A percentile compares a stretch with the other conserved stretches of the same genome.
phyloP scores from a whole-genome alignment of 2,888 invertebrate genomes.

The Synergus itoensis region DNA sequence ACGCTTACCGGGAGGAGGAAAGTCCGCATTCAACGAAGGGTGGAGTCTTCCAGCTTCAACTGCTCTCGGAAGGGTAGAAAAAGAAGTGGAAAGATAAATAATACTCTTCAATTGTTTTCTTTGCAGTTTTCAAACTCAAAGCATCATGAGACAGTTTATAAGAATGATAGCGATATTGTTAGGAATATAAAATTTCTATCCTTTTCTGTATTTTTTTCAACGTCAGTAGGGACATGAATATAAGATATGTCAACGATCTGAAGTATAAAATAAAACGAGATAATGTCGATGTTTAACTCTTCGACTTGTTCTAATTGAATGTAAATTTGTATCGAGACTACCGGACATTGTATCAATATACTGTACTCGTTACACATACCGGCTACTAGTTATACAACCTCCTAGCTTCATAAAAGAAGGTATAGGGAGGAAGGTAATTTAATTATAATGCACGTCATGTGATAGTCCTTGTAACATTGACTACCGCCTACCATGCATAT shows the following conservation, averaged over 20 bases:
- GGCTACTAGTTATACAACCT: not conserved
- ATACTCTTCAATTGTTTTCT: constrained; percentile 31
- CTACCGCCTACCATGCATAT: not conserved
- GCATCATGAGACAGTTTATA: not conserved
- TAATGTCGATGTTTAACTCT: not conserved
- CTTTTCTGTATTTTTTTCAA: too few species aligned
- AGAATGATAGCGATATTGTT: not conserved
- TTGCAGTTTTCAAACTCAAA: not conserved
- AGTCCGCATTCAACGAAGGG: constrained; percentile 14
- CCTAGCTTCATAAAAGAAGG: not conserved
- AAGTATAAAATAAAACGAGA: too few species aligned
- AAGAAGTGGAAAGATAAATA: constrained; percentile 29
- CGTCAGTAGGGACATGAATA: too few species aligned
- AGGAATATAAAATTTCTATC: too few species aligned
- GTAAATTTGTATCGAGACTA: not conserved
- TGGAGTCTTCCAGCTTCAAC: not conserved
- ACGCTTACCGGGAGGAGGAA: constrained; percentile 47
- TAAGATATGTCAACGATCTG: too few species aligned
- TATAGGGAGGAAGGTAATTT: not conserved
- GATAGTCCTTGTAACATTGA: not conserved
- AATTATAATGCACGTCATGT: not conserved
- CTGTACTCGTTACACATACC: not conserved
- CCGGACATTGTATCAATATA: not conserved
- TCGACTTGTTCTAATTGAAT: not conserved
- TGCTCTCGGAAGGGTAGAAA: constrained; percentile 22